Percentiles rank a stretch among this genome's conserved stretches.
Evolutionary conservation across 1,140 invertebrate species (phyloP).

Genomic region (Phymastichus coffea): DNA sequence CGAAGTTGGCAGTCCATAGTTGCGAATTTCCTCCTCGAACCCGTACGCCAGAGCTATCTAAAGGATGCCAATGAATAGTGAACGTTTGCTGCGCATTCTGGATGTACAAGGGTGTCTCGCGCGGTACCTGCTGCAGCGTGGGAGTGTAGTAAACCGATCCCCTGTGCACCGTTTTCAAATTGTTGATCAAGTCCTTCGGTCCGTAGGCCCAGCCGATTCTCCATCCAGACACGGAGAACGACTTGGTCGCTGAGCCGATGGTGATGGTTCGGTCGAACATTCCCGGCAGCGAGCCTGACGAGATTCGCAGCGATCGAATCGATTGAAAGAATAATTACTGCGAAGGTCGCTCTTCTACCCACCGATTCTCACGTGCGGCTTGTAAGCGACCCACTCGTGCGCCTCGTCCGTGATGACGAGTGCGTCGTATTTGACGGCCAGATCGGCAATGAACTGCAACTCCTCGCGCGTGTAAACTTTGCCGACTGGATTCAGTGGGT

Average conservation of each 20-base stretch:
- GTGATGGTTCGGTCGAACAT: background rate
- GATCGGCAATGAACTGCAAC: conserved; percentile 74
- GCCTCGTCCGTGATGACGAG: conserved; percentile 95
- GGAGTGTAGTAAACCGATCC: background rate
- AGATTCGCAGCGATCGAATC: too few relatives aligned
- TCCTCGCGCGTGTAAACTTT: conserved; percentile 81
- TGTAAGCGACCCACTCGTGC: conserved; percentile 95
- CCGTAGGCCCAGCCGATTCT: background rate
- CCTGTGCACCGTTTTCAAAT: background rate
- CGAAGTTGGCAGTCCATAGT: background rate
- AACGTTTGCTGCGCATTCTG: background rate
- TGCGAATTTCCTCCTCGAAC: background rate
- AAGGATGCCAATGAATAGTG: background rate
- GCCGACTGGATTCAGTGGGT: conserved; percentile 92
- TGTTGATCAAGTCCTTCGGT: background rate
- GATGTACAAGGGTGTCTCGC: background rate
- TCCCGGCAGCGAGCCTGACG: background rate
- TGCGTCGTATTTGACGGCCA: conserved; percentile 91
- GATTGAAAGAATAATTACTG: too few relatives aligned
- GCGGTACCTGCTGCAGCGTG: background rate
- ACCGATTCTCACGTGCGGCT: conserved; percentile 88
- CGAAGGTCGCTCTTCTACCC: too few relatives aligned
- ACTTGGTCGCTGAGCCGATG: background rate
- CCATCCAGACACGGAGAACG: background rate
- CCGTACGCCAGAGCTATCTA: background rate